Evolutionary conservation across 92 coral and sea anemone genomes (phyloP), one percentile per base, ranked within the genome.

Genomic region (Umimayanthus chanpuru): DNA sequence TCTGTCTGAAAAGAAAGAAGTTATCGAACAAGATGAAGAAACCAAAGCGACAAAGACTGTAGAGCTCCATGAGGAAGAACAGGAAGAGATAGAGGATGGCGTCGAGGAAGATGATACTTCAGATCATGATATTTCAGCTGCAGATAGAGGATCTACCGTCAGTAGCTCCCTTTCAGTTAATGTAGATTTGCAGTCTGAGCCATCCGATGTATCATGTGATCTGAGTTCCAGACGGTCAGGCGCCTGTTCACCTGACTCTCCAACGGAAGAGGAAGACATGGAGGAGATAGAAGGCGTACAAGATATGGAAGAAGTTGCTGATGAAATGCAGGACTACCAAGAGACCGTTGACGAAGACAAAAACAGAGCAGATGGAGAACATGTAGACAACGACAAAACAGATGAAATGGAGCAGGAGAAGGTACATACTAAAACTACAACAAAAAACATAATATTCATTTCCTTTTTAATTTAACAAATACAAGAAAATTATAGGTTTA

Each of bases 121-220:
- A 29, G 85, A 29, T 20, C 70, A 61, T 58, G 85, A 81, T 75
- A 75, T 75, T 75, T 20, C 25, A 28, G n/a, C 53, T 75, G 79
- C 79, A 40, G 79, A 75, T 36, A 81, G 73, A 55, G 72, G 18
- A 20, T 81, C 85, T 9, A 80, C 85, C 3, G 40, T 30, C 73
- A 64, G 73, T 20, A 81, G 73, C 26, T 81, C 85, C n/a, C 73
- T 81, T 3, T 58, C 85, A 0, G 72, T 81, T 2, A 81, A 81
- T 25, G 43, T 81, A 47, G 85, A 81, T 56, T 26, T 80, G 23
- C 71, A 58, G 26, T 81, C 85, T 9, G 85, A 81, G 14, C 85
- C 72, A 55, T 81, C 73, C 32, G 85, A 81, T 81, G 32, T 80
- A 14, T 76, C 80, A 2, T 41, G 80, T 76, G 80, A 76, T n/a